A percentile compares a stretch with the other conserved stretches of the same genome.
Conservation (phyloP, 2,113 vertebrate species). For the Nothocercus julius region DNA sequence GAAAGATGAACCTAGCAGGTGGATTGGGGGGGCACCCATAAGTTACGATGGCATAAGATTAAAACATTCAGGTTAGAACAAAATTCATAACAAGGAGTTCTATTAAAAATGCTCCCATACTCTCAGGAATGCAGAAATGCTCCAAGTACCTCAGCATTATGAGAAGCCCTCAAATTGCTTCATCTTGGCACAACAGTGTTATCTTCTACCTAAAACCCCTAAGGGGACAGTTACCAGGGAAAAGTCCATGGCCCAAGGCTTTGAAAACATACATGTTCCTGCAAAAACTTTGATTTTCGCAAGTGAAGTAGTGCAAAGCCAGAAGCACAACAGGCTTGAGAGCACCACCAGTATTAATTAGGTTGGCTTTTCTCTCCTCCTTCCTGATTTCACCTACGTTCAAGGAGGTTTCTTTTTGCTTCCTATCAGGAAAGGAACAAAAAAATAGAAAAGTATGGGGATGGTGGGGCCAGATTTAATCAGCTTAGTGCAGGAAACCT, state of each 20-base stretch:
- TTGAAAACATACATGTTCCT: conserved; percentile 21
- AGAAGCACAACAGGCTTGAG: background rate
- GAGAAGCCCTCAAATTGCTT: background rate
- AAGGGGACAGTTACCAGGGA: background rate
- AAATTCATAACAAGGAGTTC: background rate
- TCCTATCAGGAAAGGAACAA: background rate
- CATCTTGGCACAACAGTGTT: background rate
- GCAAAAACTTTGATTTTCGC: conserved; percentile 14
- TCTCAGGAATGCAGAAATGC: background rate
- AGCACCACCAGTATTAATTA: background rate
- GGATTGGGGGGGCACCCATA: background rate
- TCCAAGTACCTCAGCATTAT: background rate
- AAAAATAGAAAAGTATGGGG: background rate
- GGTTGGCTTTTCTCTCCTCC: background rate
- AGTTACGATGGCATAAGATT: background rate
- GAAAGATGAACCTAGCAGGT: background rate
- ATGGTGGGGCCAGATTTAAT: background rate
- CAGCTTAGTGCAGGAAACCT: background rate
- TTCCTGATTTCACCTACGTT: conserved; percentile 25
- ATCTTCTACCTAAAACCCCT: conserved; percentile 32
- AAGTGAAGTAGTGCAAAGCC: background rate
- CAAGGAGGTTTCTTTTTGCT: background rate
- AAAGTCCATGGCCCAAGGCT: conserved; percentile 58
- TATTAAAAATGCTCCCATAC: background rate
- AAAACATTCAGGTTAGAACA: background rate